Evolutionary conservation across 2,797 vertebrate species (phyloP), one percentile per base, ranked within the genome.

Genomic region (Enteromius anoplus): DNA sequence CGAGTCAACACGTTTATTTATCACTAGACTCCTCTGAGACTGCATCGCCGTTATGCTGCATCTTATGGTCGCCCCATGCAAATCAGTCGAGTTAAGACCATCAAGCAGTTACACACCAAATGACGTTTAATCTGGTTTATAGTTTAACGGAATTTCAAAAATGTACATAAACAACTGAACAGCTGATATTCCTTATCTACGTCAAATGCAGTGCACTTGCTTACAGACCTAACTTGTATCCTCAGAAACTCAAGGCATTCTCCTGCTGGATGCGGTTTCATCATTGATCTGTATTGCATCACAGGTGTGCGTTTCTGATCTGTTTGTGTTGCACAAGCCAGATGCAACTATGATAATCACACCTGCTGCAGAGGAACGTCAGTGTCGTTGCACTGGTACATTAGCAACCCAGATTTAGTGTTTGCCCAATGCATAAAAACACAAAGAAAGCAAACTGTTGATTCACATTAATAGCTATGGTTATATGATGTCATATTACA

Each of bases 281-380:
- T 62, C 23, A 62, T 29, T 3, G 5, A 62, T 62, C 58, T 62
- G 23, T 29, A 29, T 15, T 62, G 58, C 58, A 5, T 62, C 17
- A 51, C 76, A 66, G 26, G 62, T 34, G 58, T 78, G 26, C 4
- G 11, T 62, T 62, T 62, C 53, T 45, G 55, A 34, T 42, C 19
- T 66, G 76, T 66, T 37, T 66, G 60, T 78, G 10, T 51, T 78
- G 19, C 42, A n/a, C 42, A 51, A 65, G 60, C 49, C 9, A 78
- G 60, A 51, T 47, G 37, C n/a, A 70, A 62, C 58, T 62, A 29
- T 62, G 23, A 62, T 62, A 14, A 62, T 29, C 23, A 17, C 60
- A 32, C 26, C 60, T 15, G 60, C 26, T 29, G 23, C 58, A 7
- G 58, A 29, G 58, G 58, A 62, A 64, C 2, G 60, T 17, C 2